Evolutionary conservation across 2,113 vertebrate species (phyloP), one percentile per base, ranked within the genome.

Genomic region (Phoxinus phoxinus): DNA sequence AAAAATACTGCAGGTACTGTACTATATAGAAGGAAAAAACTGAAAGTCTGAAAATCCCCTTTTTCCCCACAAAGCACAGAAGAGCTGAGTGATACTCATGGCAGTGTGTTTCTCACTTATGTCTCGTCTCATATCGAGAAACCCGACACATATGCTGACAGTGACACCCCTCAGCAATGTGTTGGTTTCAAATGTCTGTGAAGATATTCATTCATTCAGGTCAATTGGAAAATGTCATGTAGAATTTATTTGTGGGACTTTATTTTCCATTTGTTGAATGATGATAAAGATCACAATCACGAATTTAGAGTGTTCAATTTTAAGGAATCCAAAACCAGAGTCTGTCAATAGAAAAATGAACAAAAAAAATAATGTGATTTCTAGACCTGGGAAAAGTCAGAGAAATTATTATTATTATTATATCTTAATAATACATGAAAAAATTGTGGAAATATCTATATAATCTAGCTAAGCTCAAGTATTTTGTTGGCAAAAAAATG

Each of bases 51-150:
- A 41, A 76, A 61, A 25, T 1, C 19, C 19, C 12, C 6, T 12
- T 23, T 59, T 13, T 7, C 41, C n/a, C 30, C 59, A 77, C 21
- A 67, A 48, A 48, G 37, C 32, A 2, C 53, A 59, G 58, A 65
- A 41, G 58, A 44, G 58, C n/a, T 65, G 37, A 46, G 78, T 63
- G 58, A 46, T 63, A 65, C 37, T 81, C 58, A 46, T 63, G 59
- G 13, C n/a, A 10, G 58, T 65, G 78, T 27, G 37, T 65, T 81
- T 61, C n/a, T 81, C 11, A 59, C n/a, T 61, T 19, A 27, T 61
- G 56, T 81, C n/a, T 79, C 12, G 21, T 79, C 77, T 79, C 35
- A 61, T 80, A 80, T n/a, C 44, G 35, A 25, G 56, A 80, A 81
- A 81, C 78, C 61, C 13, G 27, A 51, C 44, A 81, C 27, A 51